Conservation (phyloP, 2,888 invertebrate species). For the Linnaemya vulpina region DNA sequence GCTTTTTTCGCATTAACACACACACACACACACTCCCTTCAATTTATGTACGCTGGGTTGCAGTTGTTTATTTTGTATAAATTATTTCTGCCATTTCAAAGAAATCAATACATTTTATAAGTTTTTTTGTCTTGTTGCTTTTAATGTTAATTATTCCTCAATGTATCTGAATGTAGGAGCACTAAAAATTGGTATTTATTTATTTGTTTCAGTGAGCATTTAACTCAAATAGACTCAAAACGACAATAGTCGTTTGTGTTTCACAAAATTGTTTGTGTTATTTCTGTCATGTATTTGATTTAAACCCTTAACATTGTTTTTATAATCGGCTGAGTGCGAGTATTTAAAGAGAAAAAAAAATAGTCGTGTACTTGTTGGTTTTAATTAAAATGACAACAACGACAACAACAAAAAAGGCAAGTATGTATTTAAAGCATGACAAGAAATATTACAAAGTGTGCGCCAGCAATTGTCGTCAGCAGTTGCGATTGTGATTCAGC, state of each 20-base stretch:
- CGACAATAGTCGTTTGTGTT: not conserved
- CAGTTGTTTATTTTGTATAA: not conserved
- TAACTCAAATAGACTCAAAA: constrained; percentile 3
- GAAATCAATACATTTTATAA: constrained; percentile 53
- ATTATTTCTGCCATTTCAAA: constrained; percentile 34
- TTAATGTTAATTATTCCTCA: constrained; percentile 43
- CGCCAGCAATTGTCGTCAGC: constrained; percentile 9
- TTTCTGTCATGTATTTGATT: not conserved
- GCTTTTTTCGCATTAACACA: no score
- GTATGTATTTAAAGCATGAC: not conserved
- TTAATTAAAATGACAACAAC: constrained; percentile 25
- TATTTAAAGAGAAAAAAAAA: constrained; percentile 30
- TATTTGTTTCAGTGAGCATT: constrained; percentile 20
- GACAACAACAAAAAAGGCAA: not conserved
- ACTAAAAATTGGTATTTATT: not conserved
- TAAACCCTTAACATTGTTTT: constrained; percentile 50
- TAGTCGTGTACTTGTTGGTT: constrained; percentile 46
- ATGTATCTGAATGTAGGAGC: not conserved
- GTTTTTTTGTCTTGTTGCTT: not conserved
- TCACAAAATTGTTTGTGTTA: constrained; percentile 1
- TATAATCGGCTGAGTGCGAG: constrained; percentile 22
- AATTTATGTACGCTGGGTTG: not conserved
- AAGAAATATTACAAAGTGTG: constrained; percentile 7
- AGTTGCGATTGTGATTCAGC: constrained; percentile 5
- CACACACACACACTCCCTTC: not conserved